Conservation (phyloP, 1,140 invertebrate genomes). For the Rhopalosiphum maidis region DNA sequence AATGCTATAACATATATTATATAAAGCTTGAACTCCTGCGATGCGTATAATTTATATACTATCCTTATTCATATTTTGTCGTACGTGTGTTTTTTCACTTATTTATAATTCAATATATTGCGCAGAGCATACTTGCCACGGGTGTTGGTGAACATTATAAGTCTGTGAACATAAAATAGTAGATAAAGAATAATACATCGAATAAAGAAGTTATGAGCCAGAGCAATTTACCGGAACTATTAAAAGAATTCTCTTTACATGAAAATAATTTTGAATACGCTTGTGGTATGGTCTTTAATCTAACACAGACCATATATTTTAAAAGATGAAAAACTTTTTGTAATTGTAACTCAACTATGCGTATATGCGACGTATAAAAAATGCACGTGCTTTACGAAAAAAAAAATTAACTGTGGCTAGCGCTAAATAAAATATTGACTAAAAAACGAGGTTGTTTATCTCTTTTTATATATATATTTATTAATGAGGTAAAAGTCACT, state of each 20-base stretch:
- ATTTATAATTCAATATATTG: constrained; percentile 6
- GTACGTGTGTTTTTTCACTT: constrained; percentile 1
- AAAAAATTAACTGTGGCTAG: not conserved
- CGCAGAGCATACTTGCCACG: not conserved
- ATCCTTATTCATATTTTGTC: constrained; percentile 8
- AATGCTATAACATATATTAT: not conserved
- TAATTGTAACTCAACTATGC: not conserved
- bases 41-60: constrained; percentile 22
- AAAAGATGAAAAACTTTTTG: constrained; percentile 22
- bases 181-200: constrained; percentile 32
- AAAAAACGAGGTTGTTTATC: not conserved
- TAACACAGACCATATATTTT: not conserved
- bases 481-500: not conserved
- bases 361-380: not conserved
- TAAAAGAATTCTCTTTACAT: not conserved
- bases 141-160: not conserved
- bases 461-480: not conserved
- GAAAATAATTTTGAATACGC: not conserved
- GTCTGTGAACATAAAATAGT: not conserved
- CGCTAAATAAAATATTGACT: constrained; percentile 10
- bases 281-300: not conserved
- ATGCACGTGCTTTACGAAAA: no score
- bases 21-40: not conserved
- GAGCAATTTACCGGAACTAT: constrained; percentile 7
- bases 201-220: not conserved